A percentile compares a stretch with the other conserved stretches of the same genome.
These are phyloP conservation scores for Lagodon rhomboides DNA, from an alignment of 2,797 vertebrate species.

Conservation along the genomic window DNA sequence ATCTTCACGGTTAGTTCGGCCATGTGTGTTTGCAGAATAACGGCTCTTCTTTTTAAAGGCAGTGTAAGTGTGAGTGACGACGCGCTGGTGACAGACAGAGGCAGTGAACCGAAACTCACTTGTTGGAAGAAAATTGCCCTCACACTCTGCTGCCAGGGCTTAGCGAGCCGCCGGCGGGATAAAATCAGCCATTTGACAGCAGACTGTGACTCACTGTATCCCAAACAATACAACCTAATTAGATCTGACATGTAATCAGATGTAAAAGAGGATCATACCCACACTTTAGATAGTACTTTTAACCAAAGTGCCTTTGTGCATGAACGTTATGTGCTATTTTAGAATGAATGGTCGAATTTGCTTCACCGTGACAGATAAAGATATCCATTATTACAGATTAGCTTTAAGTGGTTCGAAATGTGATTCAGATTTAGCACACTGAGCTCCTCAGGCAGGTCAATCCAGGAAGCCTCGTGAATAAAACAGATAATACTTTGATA, in stretches of 20 bases:
- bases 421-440: neutral
- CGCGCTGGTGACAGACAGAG: conserved; percentile 49
- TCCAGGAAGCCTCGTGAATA: neutral
- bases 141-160: conserved; percentile 51
- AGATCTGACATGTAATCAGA: conserved; percentile 57
- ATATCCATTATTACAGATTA: conserved; percentile 9
- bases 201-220: conserved; percentile 49
- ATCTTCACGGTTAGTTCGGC: neutral
- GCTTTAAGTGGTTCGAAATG: conserved; percentile 25
- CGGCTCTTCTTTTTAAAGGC: neutral
- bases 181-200: conserved; percentile 32
- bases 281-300: conserved; percentile 26
- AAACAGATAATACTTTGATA: neutral
- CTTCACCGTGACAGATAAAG: conserved; percentile 10
- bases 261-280: conserved; percentile 25
- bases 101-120: conserved; percentile 58
- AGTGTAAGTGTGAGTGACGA: conserved; percentile 33
- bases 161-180: conserved; percentile 36
- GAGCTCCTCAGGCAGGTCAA: conserved; percentile 4
- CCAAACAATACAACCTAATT: conserved; percentile 48
- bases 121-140: conserved; percentile 56
- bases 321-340: conserved; percentile 20
- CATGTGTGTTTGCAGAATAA: neutral
- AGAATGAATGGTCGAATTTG: conserved; percentile 5
- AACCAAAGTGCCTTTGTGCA: conserved; percentile 13